Evolutionary conservation across 1,140 invertebrate genomes (phyloP), one percentile per base, ranked within the genome.

Genomic region (Tyrophagus putrescentiae): DNA sequence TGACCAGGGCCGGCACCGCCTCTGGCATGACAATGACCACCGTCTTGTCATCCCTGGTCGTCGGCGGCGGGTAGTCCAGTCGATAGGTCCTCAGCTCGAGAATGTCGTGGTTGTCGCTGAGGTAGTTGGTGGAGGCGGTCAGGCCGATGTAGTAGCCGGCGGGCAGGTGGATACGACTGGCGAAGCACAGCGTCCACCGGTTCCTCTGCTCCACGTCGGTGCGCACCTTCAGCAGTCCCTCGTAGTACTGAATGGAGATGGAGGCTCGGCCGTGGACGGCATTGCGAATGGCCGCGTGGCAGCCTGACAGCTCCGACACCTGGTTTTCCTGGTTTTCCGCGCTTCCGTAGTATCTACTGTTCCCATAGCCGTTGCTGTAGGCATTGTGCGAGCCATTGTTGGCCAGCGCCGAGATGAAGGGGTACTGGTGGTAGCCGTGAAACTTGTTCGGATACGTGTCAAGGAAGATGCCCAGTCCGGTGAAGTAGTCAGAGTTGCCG

Each of bases 371-470:
- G 21, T 13, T 39, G 21, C 21, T 39, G 21, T 39, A 13, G 21
- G 13, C 13, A 21, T 85, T 82, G 54, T 94, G 73, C 21, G 83
- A 80, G 23, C 94, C 95, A 76, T 99, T 98, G 70, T 95, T 97
- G 0, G 98, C 77, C 93, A 98, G 98, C 1, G 90, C 92, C 59
- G 92, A 97, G 62, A 99, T 83, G 72, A 93, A 98, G 0, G 95
- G 95, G 79, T 98, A 93, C 88, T 90, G 91, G 69, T 96, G 90
- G 48, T 87, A 85, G 16, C 91, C 93, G 78, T 99, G 98, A 13
- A 13, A 13, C 67, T 98, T 92, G 73, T 98, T 99, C 70, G 88
- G 95, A 70, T 98, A 99, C 0, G 96, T 98, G 70, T 99, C 96
- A 57, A 98, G 71, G 70, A 98, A 89, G 29, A 99, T 79, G 9